Percentiles rank a stretch among this genome's conserved stretches.
Evolutionary conservation across 1,140 invertebrate genomes (phyloP).

Genomic region (Hylaeus anthracinus): DNA sequence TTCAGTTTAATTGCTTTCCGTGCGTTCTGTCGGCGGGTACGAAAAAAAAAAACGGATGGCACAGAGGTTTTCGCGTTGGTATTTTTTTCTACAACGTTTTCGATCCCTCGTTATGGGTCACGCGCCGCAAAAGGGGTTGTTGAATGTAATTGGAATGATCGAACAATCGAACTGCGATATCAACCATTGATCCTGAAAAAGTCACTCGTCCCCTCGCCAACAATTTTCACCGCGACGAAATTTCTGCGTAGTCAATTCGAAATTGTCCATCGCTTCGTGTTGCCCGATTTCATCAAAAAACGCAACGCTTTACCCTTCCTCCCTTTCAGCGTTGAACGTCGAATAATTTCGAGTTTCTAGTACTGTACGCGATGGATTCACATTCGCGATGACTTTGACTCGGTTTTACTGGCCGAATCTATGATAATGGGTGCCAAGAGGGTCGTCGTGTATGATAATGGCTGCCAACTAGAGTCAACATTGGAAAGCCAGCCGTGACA

Average conservation of each 20-base stretch:
- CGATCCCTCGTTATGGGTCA: background rate
- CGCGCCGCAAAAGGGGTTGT: too few species aligned
- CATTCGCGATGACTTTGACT: slow-evolving; percentile 28
- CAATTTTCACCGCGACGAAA: background rate
- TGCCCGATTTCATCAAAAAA: slow-evolving; percentile 41
- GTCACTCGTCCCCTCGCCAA: too few species aligned
- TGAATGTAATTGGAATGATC: background rate
- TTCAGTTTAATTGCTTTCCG: slow-evolving; percentile 4
- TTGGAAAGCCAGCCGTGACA: slow-evolving; percentile 14
- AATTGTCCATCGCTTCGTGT: background rate
- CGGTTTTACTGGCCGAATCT: slow-evolving; percentile 48
- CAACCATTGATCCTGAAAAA: too few species aligned
- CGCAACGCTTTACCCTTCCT: slow-evolving; percentile 42
- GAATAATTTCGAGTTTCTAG: slow-evolving; percentile 28
- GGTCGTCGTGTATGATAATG: slow-evolving; percentile 55
- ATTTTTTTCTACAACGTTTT: background rate
- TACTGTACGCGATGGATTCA: slow-evolving; percentile 8
- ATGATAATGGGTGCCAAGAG: slow-evolving; percentile 57
- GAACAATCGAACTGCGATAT: background rate
- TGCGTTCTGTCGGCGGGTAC: background rate
- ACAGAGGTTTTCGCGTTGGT: background rate
- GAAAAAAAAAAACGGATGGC: background rate
- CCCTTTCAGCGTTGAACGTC: slow-evolving; percentile 10
- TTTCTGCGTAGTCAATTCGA: background rate
- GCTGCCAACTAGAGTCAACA: slow-evolving; percentile 54